Base-by-base conservation (phyloP, 2,113 vertebrate genomes). In the Pseudonaja textilis region DNA sequence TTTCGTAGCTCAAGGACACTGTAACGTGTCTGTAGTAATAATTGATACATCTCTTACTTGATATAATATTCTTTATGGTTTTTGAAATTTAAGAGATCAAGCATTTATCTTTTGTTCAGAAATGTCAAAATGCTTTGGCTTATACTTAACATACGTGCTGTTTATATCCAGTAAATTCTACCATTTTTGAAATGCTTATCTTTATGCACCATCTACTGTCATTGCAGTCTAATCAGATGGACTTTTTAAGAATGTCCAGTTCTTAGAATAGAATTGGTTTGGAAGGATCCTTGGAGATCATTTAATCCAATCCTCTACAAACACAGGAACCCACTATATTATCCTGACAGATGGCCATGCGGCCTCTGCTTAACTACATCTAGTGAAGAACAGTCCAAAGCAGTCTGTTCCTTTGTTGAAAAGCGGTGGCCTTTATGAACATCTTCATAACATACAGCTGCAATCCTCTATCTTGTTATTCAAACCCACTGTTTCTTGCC, bases 11-110 rank as follows among this genome's bases (percentile, higher is more conserved):
- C 96, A 94, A 96, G 93, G 93, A 92, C 93, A 95, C 87, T 87
- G 94, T 94, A 93, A 95, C 92, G 94, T 91, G 94, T 93, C 95
- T 95, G 96, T 74, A 92, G 92, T 94, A 94, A 93, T 96, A 95
- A 95, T 94, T 95, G 94, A 91, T 94, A 14, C 93, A 87, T 93
- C 90, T 93, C 85, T 89, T 96, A 90, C 88, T 64, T 91, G 90
- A 93, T 95, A 90, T 86, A 16, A 74, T 90, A 57, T 74, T 85
- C 89, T 91, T 87, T n/a, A 42, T 86, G 55, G 34, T 52, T 81
- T 50, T 90, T 59, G 55, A 87, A 93, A 95, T 94, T 95, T 92
- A 96, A 93, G 96, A 94, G 45, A 90, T 94, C 95, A 86, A 86
- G 89, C 85, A 85, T 90, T 94, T 86, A 89, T 52, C 95, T 64